Base-by-base conservation (phyloP, 1,140 invertebrate genomes). In the Lasioglossum albipes region DNA sequence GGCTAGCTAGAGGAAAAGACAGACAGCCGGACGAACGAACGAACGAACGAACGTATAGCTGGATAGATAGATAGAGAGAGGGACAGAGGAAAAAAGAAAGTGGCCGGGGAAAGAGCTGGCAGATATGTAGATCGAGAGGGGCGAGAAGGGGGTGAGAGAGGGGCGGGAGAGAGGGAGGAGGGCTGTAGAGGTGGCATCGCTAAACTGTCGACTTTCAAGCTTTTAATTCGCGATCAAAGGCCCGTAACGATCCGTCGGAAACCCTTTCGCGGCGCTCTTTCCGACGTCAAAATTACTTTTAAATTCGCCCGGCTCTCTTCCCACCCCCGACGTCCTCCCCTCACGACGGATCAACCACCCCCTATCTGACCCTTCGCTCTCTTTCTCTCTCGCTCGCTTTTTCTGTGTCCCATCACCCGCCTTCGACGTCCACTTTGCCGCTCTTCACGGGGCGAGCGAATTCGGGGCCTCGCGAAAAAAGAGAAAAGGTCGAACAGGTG, bases 161-260 rank as follows among this genome's bases (percentile, higher is more conserved):
- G 22, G 16, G 49, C 41, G 22, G 59, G 41, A 36, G 52, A 57
- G 45, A 61, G 22, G 36, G 81, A 66, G 10, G 54, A 57, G 61
- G 83, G 70, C 80, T 79, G 83, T 79, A 83, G 80, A 85, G 84
- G 86, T 85, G 86, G 83, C 87, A 87, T 87, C 81, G 87, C 86
- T 87, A 87, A 88, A 91, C 90, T 88, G 89, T 92, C 87, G 88
- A 90, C 90, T 91, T 68, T 89, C 81, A 86, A 89, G 88, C 91
- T 92, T 91, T 93, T 92, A 92, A 93, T 93, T 91, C 89, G 88
- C 88, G 90, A 92, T 93, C 92, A 93, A 93, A 92, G 91, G 87
- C 86, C 74, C 78, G 84, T 87, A 89, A 87, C 87, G 87, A 87
- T 89, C 84, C 81, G 84, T 86, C 84, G 84, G 80, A 73, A 78